Base-by-base conservation (phyloP, 2,113 vertebrate genomes). In the Onychorhynchus coronatus region DNA sequence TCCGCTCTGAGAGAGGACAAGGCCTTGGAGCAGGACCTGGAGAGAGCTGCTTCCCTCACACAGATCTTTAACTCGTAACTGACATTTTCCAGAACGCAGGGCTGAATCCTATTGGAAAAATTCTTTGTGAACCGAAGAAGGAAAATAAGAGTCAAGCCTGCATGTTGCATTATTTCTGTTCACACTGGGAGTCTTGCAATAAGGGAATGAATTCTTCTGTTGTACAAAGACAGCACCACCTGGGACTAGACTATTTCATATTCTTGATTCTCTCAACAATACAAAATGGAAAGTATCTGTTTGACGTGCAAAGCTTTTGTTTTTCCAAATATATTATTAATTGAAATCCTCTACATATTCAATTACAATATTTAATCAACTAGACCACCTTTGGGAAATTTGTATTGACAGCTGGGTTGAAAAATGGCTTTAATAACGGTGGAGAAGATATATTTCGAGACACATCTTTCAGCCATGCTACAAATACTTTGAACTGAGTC, bases 341-440 rank as follows among this genome's bases (percentile, higher is more conserved):
- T 9, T 80, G 8, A 81, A 93, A 71, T 75, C 7, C 28, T 65
- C 53, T 90, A 3, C 31, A 23, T 46, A 62, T 44, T 84, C 56
- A 67, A 22, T 59, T 55, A 78, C 11, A 73, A 20, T 72, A 77
- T 88, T 81, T 84, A 84, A 92, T 56, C 12, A 78, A 61, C 35
- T 27, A 61, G 13, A 72, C 9, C 44, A 61, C 44, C 18, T 63
- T 74, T 24, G 30, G 47, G 59, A 53, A 31, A 17, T 77, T 86
- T 56, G 35, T 91, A 65, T 68, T 81, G 88, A 88, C 61, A 93
- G 21, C 0, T 46, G 12, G 5, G 17, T 77, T 78, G 75, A 86
- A 93, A 95, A 90, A 21, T 24, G 53, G 33, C 52, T 90, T 90
- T 92, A 84, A 80, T 83, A 67, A 74, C 77, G 35, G 25, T 72